Base-by-base conservation (phyloP, 2,797 vertebrate genomes). In the Falco biarmicus region DNA sequence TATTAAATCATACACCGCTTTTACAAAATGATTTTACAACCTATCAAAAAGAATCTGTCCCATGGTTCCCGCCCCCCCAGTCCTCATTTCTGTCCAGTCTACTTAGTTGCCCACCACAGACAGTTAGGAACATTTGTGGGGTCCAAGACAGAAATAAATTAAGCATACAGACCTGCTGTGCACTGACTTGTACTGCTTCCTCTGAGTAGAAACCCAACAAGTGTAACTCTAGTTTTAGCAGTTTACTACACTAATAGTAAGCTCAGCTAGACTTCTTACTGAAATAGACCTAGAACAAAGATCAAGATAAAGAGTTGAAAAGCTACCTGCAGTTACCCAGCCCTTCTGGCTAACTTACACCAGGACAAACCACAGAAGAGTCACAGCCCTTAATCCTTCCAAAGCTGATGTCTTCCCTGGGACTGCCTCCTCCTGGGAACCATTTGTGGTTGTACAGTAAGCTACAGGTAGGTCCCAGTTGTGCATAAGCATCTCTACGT, bases 361-460 rank as follows among this genome's bases (percentile, higher is more conserved):
- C 1, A 1, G 59, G 39, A 74, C 48, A 53, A 70, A 13, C 5
- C 48, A 6, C 28, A 16, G 3, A 37, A 26, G 32, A 29, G n/a
- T 6, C 51, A 50, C 29, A 65, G 43, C 31, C 50, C 48, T 34
- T 7, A 19, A 25, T 21, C 64, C 64, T 51, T 56, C 11, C 2
- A 37, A n/a, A 54, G 48, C 51, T 14, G 41, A 4, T 8, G n/a
- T 10, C 34, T 50, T 39, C 70, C 59, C 37, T 8, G 31, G 18
- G 13, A 32, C 24, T 3, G 24, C 57, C 64, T 45, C 59, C 59
- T 32, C 48, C 48, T 66, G 53, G 50, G 63, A 82, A 56, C 56
- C 2, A 3, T 4, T 65, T 1, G 3, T 15, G 48, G 11, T 66
- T 39, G 24, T 7, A 19, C 0, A 1, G n/a, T 8, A 14, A 57